Conservation (phyloP, 2,113 vertebrate species). For the Apodemus sylvaticus region DNA sequence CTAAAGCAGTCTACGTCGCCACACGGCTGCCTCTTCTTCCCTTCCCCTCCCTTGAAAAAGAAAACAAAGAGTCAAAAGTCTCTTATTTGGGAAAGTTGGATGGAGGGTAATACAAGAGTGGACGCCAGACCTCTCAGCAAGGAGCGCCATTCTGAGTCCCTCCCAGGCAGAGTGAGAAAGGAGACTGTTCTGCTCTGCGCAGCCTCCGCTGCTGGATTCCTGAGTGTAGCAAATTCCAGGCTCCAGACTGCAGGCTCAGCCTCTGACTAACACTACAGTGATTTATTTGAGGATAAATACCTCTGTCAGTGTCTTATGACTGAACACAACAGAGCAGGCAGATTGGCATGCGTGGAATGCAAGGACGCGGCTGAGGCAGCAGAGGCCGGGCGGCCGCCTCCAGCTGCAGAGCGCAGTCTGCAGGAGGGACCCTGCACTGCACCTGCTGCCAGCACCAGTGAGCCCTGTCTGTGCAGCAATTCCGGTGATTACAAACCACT, state of each 20-base stretch:
- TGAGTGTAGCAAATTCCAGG: conserved; percentile 86
- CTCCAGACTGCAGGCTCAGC: conserved; percentile 80
- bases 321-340: conserved; percentile 80
- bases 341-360: conserved; percentile 87
- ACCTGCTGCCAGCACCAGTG: conserved; percentile 66
- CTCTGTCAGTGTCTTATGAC: conserved; percentile 89
- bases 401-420: conserved; percentile 64
- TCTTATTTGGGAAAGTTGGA: neutral
- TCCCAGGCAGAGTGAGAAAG: neutral
- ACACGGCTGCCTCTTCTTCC: neutral
- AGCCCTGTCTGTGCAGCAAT: too few relatives aligned
- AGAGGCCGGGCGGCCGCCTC: conserved; percentile 77
- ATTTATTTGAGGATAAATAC: conserved; percentile 90
- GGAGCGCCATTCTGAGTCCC: neutral
- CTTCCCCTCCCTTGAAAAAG: neutral
- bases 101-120: neutral
- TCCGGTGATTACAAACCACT: neutral
- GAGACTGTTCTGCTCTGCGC: conserved; percentile 82
- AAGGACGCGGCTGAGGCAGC: conserved; percentile 82
- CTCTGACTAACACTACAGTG: conserved; percentile 87
- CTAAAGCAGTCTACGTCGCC: neutral
- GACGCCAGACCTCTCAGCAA: neutral
- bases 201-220: conserved; percentile 84
- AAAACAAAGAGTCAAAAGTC: neutral
- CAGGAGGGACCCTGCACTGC: conserved; percentile 65